Conservation (phyloP, 2,888 invertebrate genomes). For the Helicoverpa assulta region DNA sequence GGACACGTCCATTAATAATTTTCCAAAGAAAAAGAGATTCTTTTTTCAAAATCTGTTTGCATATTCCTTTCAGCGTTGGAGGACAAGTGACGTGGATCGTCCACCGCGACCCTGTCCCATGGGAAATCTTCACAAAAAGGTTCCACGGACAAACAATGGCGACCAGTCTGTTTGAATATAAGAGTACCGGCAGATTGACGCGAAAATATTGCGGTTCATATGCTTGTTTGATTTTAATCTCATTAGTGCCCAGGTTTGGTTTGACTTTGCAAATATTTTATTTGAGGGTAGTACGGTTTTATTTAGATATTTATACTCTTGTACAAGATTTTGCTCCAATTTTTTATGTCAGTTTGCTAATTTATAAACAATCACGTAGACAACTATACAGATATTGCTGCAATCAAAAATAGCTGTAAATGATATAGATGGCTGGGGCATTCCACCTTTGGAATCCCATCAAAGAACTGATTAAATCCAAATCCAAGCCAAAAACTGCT, state of each 20-base stretch:
- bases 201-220: constrained; percentile 53
- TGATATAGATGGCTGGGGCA: too few species aligned
- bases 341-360: too few species aligned
- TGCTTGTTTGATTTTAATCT: constrained; percentile 58
- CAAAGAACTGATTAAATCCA: too few species aligned
- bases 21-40: constrained; percentile 59
- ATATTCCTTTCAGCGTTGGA: constrained; percentile 75
- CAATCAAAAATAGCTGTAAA: too few species aligned
- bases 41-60: constrained; percentile 81
- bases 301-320: background rate
- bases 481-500: too few species aligned
- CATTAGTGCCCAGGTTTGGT: constrained; percentile 38
- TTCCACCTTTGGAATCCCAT: too few species aligned
- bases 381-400: too few species aligned
- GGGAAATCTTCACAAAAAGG: constrained; percentile 88
- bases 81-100: constrained; percentile 79
- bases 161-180: constrained; percentile 75
- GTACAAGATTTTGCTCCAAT: too few species aligned
- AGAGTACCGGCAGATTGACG: constrained; percentile 56
- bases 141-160: constrained; percentile 81
- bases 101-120: constrained; percentile 71
- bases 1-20: constrained; percentile 64
- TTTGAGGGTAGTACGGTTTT: background rate
- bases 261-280: constrained; percentile 29
- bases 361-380: too few species aligned